Evolutionary conservation across 2,888 invertebrate species (phyloP).

Genomic region (Machimus rusticus): DNA sequence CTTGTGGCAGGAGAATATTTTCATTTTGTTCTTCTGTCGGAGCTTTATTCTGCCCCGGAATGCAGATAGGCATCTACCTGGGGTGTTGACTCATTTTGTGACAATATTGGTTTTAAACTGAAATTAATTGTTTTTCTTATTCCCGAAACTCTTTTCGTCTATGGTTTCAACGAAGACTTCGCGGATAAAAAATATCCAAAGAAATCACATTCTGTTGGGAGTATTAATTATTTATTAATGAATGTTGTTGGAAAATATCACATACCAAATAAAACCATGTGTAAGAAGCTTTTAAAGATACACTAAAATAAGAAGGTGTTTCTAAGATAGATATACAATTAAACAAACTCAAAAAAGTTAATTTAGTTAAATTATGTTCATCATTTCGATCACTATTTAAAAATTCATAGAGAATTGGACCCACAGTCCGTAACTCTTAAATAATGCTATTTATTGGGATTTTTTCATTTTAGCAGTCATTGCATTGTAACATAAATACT

Average conservation of each 20-base stretch:
- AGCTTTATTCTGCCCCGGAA: neutral
- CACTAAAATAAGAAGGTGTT: too few species aligned
- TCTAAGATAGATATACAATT: too few species aligned
- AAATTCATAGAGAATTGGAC: too few species aligned
- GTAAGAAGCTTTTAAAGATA: too few species aligned
- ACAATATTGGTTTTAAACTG: neutral
- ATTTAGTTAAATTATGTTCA: too few species aligned
- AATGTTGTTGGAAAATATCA: neutral
- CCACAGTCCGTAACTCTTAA: too few species aligned
- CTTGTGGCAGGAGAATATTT: neutral
- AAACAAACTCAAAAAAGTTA: too few species aligned
- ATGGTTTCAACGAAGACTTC: neutral
- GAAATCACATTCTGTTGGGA: neutral
- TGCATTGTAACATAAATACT: too few species aligned
- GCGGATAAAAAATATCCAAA: neutral
- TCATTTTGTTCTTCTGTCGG: neutral
- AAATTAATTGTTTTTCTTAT: neutral
- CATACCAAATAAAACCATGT: too few species aligned
- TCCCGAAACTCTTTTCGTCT: neutral
- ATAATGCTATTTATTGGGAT: too few species aligned
- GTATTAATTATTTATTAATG: neutral
- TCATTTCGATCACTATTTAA: too few species aligned
- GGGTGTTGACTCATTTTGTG: neutral
- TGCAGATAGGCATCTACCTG: neutral
- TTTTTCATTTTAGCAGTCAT: too few species aligned